These are phyloP conservation scores for Limosa lapponica DNA, from an alignment of 2,797 vertebrate genomes.

Conservation along the genomic window DNA sequence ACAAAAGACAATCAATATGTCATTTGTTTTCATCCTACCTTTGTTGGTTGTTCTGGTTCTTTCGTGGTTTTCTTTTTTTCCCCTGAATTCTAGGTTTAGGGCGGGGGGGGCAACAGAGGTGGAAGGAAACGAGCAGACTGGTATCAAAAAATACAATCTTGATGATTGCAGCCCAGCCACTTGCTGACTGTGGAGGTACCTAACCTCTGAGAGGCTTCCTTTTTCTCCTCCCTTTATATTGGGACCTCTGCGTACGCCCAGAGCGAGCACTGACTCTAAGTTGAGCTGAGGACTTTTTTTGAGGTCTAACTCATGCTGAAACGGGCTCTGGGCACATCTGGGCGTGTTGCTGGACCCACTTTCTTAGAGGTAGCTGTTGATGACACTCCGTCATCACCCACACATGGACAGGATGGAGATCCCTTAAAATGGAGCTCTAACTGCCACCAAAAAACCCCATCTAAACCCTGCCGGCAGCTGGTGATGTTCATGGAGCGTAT, in stretches of 20 bases:
- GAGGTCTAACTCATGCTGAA: neutral
- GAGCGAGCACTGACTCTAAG: neutral
- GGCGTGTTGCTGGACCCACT: accelerated
- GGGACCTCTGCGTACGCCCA: neutral
- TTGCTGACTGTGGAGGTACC: neutral
- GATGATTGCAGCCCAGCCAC: accelerated
- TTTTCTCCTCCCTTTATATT: neutral
- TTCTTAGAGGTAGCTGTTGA: neutral
- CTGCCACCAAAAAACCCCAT: neutral
- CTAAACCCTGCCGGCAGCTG: neutral
- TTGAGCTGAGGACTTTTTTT: neutral
- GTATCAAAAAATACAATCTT: accelerated
- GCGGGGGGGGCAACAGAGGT: accelerated
- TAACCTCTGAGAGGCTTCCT: neutral
- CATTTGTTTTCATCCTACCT: neutral
- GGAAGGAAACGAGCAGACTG: neutral
- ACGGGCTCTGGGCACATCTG: neutral
- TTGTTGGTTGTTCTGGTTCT: neutral
- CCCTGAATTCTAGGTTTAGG: neutral
- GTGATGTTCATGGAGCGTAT: neutral
- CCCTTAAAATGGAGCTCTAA: neutral
- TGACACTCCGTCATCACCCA: neutral
- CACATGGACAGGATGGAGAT: neutral
- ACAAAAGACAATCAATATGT: accelerated
- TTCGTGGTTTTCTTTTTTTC: neutral